Base-by-base conservation (phyloP, 2,797 vertebrate species). In the Platalea minor region DNA sequence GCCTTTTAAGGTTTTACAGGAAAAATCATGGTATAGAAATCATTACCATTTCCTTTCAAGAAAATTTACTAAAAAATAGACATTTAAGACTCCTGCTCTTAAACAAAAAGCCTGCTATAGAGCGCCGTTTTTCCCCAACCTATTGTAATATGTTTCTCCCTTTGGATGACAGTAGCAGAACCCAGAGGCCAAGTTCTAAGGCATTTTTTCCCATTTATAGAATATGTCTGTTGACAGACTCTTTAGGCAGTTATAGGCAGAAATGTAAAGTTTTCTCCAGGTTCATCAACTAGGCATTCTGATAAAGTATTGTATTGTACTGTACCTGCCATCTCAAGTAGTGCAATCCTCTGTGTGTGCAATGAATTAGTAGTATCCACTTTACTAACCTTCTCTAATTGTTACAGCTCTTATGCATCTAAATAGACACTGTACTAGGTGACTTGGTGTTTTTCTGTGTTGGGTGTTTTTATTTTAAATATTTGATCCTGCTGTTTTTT, bases 101-200 rank as follows among this genome's bases (percentile, higher is more conserved):
- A 85, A 72, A 46, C n/a, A 67, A 87, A 91, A 92, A 29, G 19
- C 8, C 45, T 87, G 8, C 54, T 57, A n/a, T 45, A 24, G 45
- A 80, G 25, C 53, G 46, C 28, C 3, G 11, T 87, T 90, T 84
- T n/a, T 29, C 5, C 46, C 65, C 53, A 67, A 72, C 19, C 31
- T 48, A 28, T 81, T 95, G 45, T 90, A 80, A 65, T 82, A 9
- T 59, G 75, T 90, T 96, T 78, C 50, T 74, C 18, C 60, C 61
- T 31, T 87, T 89, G 39, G 25, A 68, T 94, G 88, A 79, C 56
- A 92, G 69, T 87, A 84, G 65, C 54, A 96, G 94, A 95, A 95
- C 31, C 19, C 74, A 94, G 89, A 95, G 33, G n/a, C 29, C 60
- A 87, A 60, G 8, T 84, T 84, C 33, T 82, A 37, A 91, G 92